Evolutionary conservation across 2,797 vertebrate species (phyloP), one percentile per base, ranked within the genome.

Genomic region (Scolopax rusticola): DNA sequence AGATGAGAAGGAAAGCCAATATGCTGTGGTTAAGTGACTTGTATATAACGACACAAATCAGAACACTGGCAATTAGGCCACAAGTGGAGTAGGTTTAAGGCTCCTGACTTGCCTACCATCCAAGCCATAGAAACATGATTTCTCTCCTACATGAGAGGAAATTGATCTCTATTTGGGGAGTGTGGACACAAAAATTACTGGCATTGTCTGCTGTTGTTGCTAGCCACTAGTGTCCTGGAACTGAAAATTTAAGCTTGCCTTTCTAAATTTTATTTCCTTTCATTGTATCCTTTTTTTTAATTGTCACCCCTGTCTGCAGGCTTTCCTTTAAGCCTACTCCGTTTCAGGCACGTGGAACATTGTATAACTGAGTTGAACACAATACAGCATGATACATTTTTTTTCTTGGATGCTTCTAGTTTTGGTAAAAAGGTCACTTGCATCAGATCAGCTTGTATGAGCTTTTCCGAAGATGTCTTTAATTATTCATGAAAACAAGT

Each of bases 221-320:
- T 68, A 56, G 51, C 5, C 12, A 53, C 36, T 76, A 53, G 27
- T 56, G 25, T 59, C 33, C 24, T 69, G 20, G 47, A 73, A 59
- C 17, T 50, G 33, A 36, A 81, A 65, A 38, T 8, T 19, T 32
- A 79, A 74, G 28, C 19, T 86, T 79, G 3, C 15, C 15, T 73
- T 88, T 70, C 20, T 71, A 25, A 40, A 40, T 47, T 67, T 70
- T 38, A n/a, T 69, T 79, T 89, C 15, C 14, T 84, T 79, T 85
- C 11, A 4, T 27, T 41, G 9, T 73, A 16, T 53, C 24, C 3
- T 9, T 60, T 71, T 63, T 71, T 63, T 80, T 51, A 73, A 20
- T 64, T 78, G 27, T 68, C 19, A 11, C 3, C 2, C 0, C 0
- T 0, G 0, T 89, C 40, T 84, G 6, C 23, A 75, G 53, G 65